phyloP scores from a whole-genome alignment of 2,113 vertebrate genomes.

The Petaurus breviceps region DNA sequence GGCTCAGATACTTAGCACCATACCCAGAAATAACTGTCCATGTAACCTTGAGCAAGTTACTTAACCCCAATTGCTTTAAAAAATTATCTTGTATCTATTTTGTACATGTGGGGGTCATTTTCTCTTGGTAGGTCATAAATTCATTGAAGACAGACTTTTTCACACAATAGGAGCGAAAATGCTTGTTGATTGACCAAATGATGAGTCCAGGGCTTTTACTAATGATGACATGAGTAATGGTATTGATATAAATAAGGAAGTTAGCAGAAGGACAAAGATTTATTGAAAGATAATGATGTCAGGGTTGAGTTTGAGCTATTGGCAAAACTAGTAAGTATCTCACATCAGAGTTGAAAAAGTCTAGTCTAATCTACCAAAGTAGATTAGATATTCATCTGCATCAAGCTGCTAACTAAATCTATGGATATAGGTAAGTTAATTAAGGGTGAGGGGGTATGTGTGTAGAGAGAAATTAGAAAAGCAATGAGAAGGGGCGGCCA shows the following conservation, averaged over 20 bases:
- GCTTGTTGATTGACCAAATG: not conserved
- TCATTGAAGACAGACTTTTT: not conserved
- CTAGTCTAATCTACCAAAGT: not conserved
- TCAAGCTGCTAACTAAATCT: not conserved
- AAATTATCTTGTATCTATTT: not conserved
- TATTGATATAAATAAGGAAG: not conserved
- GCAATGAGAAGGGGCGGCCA: too few species aligned
- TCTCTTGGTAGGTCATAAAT: not conserved
- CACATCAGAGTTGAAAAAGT: not conserved
- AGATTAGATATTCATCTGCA: not conserved
- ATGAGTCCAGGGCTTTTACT: not conserved
- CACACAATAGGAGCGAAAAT: not conserved
- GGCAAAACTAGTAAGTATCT: not conserved
- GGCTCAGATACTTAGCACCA: too few species aligned
- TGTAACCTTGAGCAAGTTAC: too few species aligned
- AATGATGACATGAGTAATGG: not conserved
- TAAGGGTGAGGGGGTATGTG: not conserved
- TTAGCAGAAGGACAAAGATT: not conserved
- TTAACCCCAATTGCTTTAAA: too few species aligned
- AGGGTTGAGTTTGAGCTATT: not conserved
- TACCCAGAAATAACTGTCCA: too few species aligned
- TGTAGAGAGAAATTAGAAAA: not conserved
- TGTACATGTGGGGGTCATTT: not conserved
- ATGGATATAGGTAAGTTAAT: not conserved
- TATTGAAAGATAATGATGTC: not conserved